Evolutionary conservation across 2,797 vertebrate genomes (phyloP).

Genomic region (Sebastes taczanowskii): DNA sequence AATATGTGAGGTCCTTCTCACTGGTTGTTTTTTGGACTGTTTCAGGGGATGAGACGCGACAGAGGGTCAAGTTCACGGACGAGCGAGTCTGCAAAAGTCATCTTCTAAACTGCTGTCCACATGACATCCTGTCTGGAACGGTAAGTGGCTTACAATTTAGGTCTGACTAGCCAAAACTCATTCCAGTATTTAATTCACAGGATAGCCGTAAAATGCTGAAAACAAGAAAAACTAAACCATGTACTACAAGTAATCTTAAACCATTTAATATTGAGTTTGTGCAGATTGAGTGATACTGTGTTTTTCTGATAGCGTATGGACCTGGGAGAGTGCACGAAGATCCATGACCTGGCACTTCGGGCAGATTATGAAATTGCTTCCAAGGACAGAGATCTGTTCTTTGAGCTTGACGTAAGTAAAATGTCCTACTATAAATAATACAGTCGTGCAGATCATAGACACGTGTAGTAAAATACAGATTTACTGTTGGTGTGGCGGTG

Average conservation of each 20-base stretch:
- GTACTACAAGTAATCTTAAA: neutral
- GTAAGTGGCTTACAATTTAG: slow-evolving; percentile 78
- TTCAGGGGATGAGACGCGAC: slow-evolving; percentile 98
- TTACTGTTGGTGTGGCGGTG: neutral
- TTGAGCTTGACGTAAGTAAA: slow-evolving; percentile 95
- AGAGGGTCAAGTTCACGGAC: slow-evolving; percentile 98
- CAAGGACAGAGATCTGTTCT: slow-evolving; percentile 97
- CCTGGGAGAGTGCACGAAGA: slow-evolving; percentile 97
- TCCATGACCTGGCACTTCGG: slow-evolving; percentile 97
- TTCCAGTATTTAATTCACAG: neutral
- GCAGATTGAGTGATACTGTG: neutral
- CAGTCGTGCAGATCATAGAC: neutral
- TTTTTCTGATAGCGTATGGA: slow-evolving; percentile 91
- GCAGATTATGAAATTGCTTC: slow-evolving; percentile 99
- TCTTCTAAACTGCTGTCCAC: slow-evolving; percentile 98
- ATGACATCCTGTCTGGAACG: slow-evolving; percentile 98
- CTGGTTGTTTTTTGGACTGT: slow-evolving; percentile 73
- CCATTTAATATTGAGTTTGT: neutral
- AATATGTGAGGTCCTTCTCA: slow-evolving; percentile 68
- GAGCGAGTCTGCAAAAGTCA: slow-evolving; percentile 99
- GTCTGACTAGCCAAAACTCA: neutral
- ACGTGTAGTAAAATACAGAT: neutral
- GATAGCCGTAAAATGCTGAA: neutral
- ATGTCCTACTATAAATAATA: neutral
- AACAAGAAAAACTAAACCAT: neutral